These are phyloP conservation scores for Trachelipus rathkii DNA, from an alignment of 1,140 invertebrate species.

Conservation along the genomic window DNA sequence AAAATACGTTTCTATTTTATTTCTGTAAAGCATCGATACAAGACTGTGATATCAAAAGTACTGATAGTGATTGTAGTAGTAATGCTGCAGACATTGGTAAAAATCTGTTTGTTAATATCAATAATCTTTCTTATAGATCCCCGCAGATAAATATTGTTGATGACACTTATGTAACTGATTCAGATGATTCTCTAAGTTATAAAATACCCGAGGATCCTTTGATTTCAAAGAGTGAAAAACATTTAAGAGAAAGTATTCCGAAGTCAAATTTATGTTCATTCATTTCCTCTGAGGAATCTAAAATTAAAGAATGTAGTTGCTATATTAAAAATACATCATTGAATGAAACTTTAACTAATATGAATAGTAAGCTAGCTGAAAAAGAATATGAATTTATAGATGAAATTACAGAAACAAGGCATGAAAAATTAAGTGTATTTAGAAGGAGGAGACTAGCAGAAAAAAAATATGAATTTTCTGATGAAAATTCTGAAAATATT, in stretches of 20 bases:
- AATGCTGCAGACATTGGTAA: slow-evolving; percentile 19
- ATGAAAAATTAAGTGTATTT: slow-evolving; percentile 61
- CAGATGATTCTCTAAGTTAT: slow-evolving; percentile 31
- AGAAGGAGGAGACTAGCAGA: slow-evolving; percentile 66
- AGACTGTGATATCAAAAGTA: slow-evolving; percentile 37
- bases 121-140: slow-evolving; percentile 32
- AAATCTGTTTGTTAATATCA: slow-evolving; percentile 32
- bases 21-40: slow-evolving; percentile 26
- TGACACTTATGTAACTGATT: slow-evolving; percentile 30
- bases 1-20: no score
- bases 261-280: not conserved
- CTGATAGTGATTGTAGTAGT: slow-evolving; percentile 16
- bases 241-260: not conserved
- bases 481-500: slow-evolving; percentile 65
- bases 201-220: not conserved
- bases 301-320: not conserved
- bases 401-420: slow-evolving; percentile 59
- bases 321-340: not conserved
- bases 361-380: slow-evolving; percentile 50
- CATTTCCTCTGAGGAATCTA: not conserved
- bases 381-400: slow-evolving; percentile 81
- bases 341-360: not conserved
- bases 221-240: not conserved
- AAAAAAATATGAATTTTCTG: slow-evolving; percentile 86
- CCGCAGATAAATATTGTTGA: slow-evolving; percentile 30